Conservation (phyloP, 1,140 invertebrate species). For the Spodoptera litura region DNA sequence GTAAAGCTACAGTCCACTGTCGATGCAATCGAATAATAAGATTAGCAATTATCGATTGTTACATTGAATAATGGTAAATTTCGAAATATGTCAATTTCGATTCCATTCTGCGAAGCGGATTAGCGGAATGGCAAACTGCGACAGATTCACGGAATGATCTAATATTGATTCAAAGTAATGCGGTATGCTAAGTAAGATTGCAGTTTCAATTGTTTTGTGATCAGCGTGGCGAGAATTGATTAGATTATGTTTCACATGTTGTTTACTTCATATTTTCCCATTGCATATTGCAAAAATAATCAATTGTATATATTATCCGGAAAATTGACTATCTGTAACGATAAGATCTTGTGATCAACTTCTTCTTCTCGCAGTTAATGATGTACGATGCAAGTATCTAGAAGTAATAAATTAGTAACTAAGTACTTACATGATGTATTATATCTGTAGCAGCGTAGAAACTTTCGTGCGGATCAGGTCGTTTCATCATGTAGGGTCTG, state of each 20-base stretch:
- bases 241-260: too few species aligned
- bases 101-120: background rate
- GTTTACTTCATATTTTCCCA: background rate
- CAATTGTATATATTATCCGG: too few species aligned
- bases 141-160: background rate
- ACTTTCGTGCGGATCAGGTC: constrained; percentile 87
- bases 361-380: too few species aligned
- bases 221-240: too few species aligned
- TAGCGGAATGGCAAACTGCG: background rate
- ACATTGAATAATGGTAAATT: background rate
- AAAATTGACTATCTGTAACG: background rate
- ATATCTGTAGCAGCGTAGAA: constrained; percentile 91
- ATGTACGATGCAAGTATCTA: constrained; percentile 20
- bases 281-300: background rate
- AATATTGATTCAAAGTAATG: background rate
- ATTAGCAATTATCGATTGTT: constrained; percentile 28
- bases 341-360: too few species aligned
- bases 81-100: background rate
- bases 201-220: background rate
- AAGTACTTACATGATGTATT: constrained; percentile 87
- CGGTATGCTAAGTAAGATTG: background rate
- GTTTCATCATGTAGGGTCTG: constrained; percentile 81
- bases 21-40: constrained; percentile 10
- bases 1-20: background rate
- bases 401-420: constrained; percentile 7